These are phyloP conservation scores for Melanotaenia nigrans DNA, from an alignment of 2,797 vertebrate genomes.

Conservation along the genomic window DNA sequence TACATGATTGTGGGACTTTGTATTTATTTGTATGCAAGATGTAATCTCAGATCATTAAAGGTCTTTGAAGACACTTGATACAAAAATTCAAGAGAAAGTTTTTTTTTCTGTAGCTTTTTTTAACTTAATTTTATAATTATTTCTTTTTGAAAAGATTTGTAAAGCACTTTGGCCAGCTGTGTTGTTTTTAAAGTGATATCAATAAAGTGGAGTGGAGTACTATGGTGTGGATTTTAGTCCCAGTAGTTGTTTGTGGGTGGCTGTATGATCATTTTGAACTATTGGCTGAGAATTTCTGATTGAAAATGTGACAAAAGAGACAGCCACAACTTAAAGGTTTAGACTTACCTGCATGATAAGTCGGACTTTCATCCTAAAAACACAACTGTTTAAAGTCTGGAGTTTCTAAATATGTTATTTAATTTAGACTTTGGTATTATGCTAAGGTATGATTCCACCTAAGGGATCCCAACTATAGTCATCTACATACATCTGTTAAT, in stretches of 20 bases:
- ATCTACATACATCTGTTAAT: too few relatives aligned
- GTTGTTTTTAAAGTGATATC: not conserved
- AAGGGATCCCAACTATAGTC: not conserved
- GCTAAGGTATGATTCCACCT: not conserved
- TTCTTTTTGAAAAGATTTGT: not conserved
- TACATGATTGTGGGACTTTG: conserved; percentile 3
- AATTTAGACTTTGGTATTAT: not conserved
- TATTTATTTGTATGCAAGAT: not conserved
- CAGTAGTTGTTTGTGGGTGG: not conserved
- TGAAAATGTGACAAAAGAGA: too few relatives aligned
- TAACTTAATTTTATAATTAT: not conserved
- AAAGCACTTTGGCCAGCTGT: not conserved
- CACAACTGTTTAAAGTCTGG: too few relatives aligned
- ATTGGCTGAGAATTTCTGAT: not conserved
- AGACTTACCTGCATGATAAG: too few relatives aligned
- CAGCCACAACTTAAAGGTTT: too few relatives aligned
- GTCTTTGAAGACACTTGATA: not conserved
- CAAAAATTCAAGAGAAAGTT: not conserved
- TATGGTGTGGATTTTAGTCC: not conserved
- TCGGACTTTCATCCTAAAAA: too few relatives aligned
- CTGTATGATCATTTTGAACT: not conserved
- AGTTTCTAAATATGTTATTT: too few relatives aligned
- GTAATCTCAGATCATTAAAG: not conserved
- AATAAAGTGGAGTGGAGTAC: not conserved
- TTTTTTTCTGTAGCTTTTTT: not conserved